A percentile compares a stretch with the other conserved stretches of the same genome.
phyloP scores from a whole-genome alignment of 2,113 vertebrate genomes.

The Otocyon megalotis region DNA sequence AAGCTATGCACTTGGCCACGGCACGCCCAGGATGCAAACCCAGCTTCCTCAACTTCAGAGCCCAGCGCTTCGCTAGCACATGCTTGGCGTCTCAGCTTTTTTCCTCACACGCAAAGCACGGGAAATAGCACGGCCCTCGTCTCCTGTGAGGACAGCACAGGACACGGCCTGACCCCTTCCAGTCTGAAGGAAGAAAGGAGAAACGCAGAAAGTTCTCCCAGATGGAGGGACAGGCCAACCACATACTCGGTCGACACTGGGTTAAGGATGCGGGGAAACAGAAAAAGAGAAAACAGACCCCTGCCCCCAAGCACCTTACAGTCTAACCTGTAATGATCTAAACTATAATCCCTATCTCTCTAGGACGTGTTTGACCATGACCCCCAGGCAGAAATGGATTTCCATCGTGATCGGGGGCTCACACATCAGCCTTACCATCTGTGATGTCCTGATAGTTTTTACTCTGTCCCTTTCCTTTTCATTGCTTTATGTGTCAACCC shows the following conservation, averaged over 20 bases:
- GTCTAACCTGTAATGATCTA: neutral
- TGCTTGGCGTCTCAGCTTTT: neutral
- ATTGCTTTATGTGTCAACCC: neutral
- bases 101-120: neutral
- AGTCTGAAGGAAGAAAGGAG: neutral
- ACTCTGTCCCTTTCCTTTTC: neutral
- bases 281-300: neutral
- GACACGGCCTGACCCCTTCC: neutral
- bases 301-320: neutral
- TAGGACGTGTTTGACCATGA: neutral
- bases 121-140: neutral
- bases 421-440: neutral
- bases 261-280: neutral
- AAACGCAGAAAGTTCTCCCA: neutral
- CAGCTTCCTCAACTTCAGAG: neutral
- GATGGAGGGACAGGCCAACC: neutral
- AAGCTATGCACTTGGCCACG: neutral
- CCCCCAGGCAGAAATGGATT: neutral
- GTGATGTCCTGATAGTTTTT: neutral
- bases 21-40: neutral
- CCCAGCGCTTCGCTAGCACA: neutral
- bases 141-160: neutral
- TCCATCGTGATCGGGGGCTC: neutral
- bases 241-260: neutral
- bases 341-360: neutral